phyloP scores from a whole-genome alignment of 2,113 vertebrate genomes.

The Corvus hawaiiensis region DNA sequence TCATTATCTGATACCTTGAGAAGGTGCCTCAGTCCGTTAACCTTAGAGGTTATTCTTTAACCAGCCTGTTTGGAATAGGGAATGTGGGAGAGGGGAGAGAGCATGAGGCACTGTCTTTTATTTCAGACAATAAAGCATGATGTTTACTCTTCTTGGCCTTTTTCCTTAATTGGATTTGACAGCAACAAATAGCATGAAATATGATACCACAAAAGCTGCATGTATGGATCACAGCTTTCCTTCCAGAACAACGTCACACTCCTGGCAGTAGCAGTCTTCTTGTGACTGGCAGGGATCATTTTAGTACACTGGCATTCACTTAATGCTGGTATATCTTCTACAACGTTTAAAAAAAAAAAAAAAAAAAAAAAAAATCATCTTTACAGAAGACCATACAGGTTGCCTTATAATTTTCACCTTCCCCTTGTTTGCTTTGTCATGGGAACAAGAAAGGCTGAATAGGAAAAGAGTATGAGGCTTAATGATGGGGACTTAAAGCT shows the following conservation, averaged over 20 bases:
- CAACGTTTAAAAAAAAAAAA: not conserved
- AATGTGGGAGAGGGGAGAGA: not conserved
- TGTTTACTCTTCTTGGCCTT: not conserved
- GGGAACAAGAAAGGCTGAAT: not conserved
- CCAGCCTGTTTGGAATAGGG: not conserved
- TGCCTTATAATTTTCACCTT: not conserved
- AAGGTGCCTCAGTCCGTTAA: not conserved
- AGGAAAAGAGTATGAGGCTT: not conserved
- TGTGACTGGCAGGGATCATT: not conserved
- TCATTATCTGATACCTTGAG: not conserved
- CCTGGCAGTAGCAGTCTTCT: not conserved
- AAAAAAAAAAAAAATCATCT: not conserved
- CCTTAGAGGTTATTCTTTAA: constrained; percentile 20
- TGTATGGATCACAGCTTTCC: not conserved
- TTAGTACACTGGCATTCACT: not conserved
- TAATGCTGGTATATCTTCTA: not conserved
- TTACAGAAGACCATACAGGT: not conserved
- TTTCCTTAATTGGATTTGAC: not conserved
- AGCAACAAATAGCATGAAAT: not conserved
- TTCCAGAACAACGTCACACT: not conserved
- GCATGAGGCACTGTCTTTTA: not conserved
- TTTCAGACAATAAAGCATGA: not conserved
- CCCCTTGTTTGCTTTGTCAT: not conserved
- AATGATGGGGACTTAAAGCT: not conserved
- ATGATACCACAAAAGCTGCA: not conserved